phyloP scores from a whole-genome alignment of 2,888 invertebrate genomes.

The Leucozona laternaria region DNA sequence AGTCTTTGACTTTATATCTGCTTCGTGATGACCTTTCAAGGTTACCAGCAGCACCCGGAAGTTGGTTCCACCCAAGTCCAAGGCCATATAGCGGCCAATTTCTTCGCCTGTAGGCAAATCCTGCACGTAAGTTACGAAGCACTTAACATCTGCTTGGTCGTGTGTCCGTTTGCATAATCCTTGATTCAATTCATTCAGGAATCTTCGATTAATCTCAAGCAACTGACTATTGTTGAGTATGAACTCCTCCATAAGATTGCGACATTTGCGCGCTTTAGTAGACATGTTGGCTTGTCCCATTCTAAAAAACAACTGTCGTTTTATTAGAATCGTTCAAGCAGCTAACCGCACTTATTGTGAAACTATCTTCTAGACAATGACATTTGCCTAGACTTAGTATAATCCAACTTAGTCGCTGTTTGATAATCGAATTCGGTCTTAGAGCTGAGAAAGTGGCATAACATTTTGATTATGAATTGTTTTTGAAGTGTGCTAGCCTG shows the following conservation, averaged over 20 bases:
- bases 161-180: conserved; percentile 92
- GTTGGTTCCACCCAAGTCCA: conserved; percentile 99
- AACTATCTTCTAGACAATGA: conserved; percentile 64
- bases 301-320: conserved; percentile 65
- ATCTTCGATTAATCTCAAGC: conserved; percentile 89
- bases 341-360: conserved; percentile 50
- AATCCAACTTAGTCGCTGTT: conserved; percentile 14
- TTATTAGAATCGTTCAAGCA: conserved; percentile 40
- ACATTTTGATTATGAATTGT: conserved; percentile 8
- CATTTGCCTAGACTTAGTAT: conserved; percentile 36
- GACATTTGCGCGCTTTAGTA: conserved; percentile 79
- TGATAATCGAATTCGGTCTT: conserved; percentile 2
- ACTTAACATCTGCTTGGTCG: conserved; percentile 91
- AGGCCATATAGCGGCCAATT: conserved; percentile 95
- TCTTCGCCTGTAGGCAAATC: conserved; percentile 97
- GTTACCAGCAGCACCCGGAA: conserved; percentile 97
- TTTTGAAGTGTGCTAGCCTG: conserved; percentile 14
- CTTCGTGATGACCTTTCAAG: conserved; percentile 90
- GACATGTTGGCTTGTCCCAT: conserved; percentile 80
- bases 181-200: conserved; percentile 89
- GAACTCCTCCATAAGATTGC: conserved; percentile 85
- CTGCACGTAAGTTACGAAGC: conserved; percentile 97
- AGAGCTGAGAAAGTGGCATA: conserved; percentile 28
- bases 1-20: conserved; percentile 97
- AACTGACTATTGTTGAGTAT: conserved; percentile 91